phyloP scores from a whole-genome alignment of 1,140 invertebrate species.

The Scaptomyza montana region DNA sequence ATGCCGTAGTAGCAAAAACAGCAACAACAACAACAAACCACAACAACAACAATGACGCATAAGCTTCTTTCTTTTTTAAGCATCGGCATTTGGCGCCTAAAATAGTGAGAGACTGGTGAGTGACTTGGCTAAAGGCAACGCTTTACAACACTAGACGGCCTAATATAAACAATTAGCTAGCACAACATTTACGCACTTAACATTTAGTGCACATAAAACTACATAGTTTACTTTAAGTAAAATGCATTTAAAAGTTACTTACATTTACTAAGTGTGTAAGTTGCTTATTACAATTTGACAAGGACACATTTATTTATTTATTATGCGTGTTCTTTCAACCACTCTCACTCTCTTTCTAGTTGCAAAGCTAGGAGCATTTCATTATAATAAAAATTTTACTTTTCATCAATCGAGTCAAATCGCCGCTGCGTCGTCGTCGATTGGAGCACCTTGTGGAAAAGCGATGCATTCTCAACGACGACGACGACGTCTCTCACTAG shows the following conservation, averaged over 20 bases:
- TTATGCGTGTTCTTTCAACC: not conserved
- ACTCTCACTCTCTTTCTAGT: not conserved
- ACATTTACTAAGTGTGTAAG: too few relatives aligned
- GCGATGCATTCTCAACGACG: conserved; percentile 38
- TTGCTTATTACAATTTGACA: not conserved
- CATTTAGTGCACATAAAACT: conserved; percentile 3
- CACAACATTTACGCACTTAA: conserved; percentile 7
- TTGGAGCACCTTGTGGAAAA: conserved; percentile 66
- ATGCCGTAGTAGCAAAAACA: conserved; percentile 16
- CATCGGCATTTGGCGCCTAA: conserved; percentile 26
- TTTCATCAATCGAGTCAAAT: conserved; percentile 39
- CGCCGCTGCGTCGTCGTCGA: not conserved
- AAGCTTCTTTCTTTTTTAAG: conserved; percentile 24
- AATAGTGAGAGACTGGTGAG: conserved; percentile 19
- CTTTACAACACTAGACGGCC: conserved; percentile 42
- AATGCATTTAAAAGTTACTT: conserved; percentile 4
- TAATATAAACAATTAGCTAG: conserved; percentile 38
- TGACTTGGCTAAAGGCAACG: conserved; percentile 40
- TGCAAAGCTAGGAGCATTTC: conserved; percentile 34
- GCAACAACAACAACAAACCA: conserved; percentile 26
- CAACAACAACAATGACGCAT: conserved; percentile 25
- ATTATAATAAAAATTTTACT: conserved; percentile 63
- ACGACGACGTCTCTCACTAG: conserved; percentile 16
- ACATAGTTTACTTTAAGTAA: not conserved
- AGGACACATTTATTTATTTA: conserved; percentile 33